Percentiles rank a stretch among this genome's conserved stretches.
Conservation (phyloP, 2,797 vertebrate genomes). For the Serranus cabrilla region DNA sequence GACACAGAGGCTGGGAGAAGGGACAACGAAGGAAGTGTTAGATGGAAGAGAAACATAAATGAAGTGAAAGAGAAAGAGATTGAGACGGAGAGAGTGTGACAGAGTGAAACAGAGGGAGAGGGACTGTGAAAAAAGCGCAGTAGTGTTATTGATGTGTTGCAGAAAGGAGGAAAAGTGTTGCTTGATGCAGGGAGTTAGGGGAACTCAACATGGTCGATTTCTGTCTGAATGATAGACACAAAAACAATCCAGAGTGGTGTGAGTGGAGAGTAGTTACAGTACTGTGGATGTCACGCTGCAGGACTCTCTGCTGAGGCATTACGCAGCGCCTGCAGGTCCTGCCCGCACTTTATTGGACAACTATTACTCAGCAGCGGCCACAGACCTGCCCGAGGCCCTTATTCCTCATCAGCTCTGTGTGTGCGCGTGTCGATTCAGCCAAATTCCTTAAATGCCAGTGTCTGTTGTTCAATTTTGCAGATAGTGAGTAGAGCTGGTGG, state of each 20-base stretch:
- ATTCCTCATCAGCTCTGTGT: slow-evolving; percentile 28
- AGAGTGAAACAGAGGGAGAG: slow-evolving; percentile 18
- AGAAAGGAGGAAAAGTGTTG: slow-evolving; percentile 53
- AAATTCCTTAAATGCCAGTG: slow-evolving; percentile 32
- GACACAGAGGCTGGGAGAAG: slow-evolving; percentile 3
- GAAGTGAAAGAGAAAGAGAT: slow-evolving; percentile 33
- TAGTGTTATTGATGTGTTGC: slow-evolving; percentile 57
- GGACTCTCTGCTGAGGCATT: slow-evolving; percentile 43
- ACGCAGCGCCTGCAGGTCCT: slow-evolving; percentile 16
- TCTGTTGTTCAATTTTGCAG: slow-evolving; percentile 17
- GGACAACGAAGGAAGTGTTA: slow-evolving; percentile 28
- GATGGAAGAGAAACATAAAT: slow-evolving; percentile 24
- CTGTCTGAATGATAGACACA: slow-evolving; percentile 57
- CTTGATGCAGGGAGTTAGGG: slow-evolving; percentile 53
- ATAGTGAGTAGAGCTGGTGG: neutral
- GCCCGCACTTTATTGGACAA: slow-evolving; percentile 20
- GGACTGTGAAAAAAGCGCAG: slow-evolving; percentile 20
- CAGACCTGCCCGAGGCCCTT: slow-evolving; percentile 23
- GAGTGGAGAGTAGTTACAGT: slow-evolving; percentile 41
- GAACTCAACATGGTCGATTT: slow-evolving; percentile 50
- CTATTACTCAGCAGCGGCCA: slow-evolving; percentile 39
- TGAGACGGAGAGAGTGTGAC: slow-evolving; percentile 25
- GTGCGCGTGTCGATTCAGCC: slow-evolving; percentile 1
- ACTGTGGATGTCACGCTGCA: slow-evolving; percentile 43
- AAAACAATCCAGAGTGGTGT: slow-evolving; percentile 42